Percentiles rank a stretch among this genome's conserved stretches.
These are phyloP conservation scores for Pandemis heparana DNA, from an alignment of 2,888 invertebrate species.

Conservation along the genomic window DNA sequence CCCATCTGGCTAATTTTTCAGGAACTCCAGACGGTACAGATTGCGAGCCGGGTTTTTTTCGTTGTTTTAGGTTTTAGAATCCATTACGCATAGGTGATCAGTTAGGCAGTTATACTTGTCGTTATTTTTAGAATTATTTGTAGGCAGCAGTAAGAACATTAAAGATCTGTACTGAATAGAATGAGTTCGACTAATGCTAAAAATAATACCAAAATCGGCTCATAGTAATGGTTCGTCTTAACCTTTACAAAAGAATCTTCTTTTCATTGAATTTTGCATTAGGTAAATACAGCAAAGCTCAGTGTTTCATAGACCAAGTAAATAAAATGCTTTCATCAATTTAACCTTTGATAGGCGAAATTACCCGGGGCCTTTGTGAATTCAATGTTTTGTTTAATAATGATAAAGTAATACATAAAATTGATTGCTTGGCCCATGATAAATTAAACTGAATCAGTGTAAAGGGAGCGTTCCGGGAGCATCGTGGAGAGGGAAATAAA, in stretches of 20 bases:
- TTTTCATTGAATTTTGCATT: conserved; percentile 6
- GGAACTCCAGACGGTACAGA: too few relatives aligned
- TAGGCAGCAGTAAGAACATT: too few relatives aligned
- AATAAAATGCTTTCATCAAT: conserved; percentile 34
- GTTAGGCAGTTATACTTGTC: too few relatives aligned
- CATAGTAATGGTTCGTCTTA: not conserved
- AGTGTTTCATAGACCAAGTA: conserved; percentile 24
- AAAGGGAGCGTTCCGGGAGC: conserved; percentile 61
- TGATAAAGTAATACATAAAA: conserved; percentile 57
- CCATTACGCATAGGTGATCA: too few relatives aligned
- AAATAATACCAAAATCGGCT: not conserved
- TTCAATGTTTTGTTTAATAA: conserved; percentile 57
- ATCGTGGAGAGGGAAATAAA: conserved; percentile 72
- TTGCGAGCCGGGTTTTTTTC: too few relatives aligned
- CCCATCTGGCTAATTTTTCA: too few relatives aligned
- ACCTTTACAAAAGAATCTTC: conserved; percentile 13
- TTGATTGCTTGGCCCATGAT: conserved; percentile 64
- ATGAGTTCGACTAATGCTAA: too few relatives aligned
- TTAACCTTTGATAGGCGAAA: conserved; percentile 30
- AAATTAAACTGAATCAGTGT: conserved; percentile 69
- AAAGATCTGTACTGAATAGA: too few relatives aligned
- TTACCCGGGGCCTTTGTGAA: conserved; percentile 29
- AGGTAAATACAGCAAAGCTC: conserved; percentile 5
- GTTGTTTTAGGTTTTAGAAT: too few relatives aligned
- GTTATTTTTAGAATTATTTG: too few relatives aligned